A percentile compares a stretch with the other conserved stretches of the same genome.
Conservation (phyloP, 2,797 vertebrate genomes). For the Halcyon smyrnensis region DNA sequence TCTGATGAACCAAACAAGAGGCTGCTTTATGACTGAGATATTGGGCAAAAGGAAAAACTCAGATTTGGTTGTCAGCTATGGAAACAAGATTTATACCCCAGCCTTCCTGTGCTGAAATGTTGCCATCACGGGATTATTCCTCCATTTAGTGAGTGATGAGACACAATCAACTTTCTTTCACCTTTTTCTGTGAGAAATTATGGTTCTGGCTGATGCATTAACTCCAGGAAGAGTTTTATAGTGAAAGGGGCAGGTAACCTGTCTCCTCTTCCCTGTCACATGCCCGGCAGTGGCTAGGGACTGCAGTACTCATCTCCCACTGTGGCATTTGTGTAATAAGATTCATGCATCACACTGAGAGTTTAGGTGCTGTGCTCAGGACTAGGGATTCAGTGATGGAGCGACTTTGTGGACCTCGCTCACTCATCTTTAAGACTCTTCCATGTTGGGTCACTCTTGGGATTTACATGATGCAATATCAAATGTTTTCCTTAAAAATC, state of each 20-base stretch:
- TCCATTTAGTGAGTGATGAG: neutral
- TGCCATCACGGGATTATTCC: neutral
- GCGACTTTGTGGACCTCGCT: neutral
- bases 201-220: neutral
- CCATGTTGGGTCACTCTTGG: neutral
- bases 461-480: neutral
- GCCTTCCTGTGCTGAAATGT: neutral
- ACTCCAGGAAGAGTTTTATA: neutral
- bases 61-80: neutral
- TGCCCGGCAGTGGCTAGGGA: neutral
- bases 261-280: neutral
- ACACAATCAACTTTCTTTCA: neutral
- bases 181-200: neutral
- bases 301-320: neutral
- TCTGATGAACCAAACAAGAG: neutral
- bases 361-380: neutral
- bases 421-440: neutral
- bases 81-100: neutral
- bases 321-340: neutral
- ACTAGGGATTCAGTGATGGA: neutral
- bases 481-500: neutral
- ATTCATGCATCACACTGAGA: neutral
- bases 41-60: neutral
- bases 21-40: neutral
- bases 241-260: neutral